phyloP scores from a whole-genome alignment of 2,888 invertebrate genomes.

The Hemithea aestivaria region DNA sequence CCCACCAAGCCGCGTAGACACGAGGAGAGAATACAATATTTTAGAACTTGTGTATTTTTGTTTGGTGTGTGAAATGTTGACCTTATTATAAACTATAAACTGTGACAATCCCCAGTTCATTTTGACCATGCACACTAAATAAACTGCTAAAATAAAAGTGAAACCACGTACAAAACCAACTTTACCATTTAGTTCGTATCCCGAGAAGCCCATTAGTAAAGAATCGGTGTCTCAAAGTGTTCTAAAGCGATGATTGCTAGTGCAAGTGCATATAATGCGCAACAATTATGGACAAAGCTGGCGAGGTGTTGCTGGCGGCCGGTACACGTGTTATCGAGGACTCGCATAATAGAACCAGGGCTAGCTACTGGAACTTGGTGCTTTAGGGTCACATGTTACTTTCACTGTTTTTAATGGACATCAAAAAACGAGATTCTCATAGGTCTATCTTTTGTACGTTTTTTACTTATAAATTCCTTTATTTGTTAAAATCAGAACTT shows the following conservation, averaged over 20 bases:
- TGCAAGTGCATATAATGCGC: slow-evolving; percentile 51
- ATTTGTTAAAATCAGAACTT: no score
- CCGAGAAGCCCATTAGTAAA: neutral
- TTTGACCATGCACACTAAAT: no score
- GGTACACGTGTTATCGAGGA: slow-evolving; percentile 66
- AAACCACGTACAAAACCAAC: no score
- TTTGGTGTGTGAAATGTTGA: neutral
- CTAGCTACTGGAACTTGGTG: slow-evolving; percentile 27
- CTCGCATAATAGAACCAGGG: slow-evolving; percentile 71
- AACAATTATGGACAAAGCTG: slow-evolving; percentile 68
- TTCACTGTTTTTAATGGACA: no score
- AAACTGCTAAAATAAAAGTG: no score
- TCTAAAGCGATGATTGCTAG: slow-evolving; percentile 36
- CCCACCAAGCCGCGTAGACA: slow-evolving; percentile 36
- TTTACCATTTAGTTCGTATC: no score
- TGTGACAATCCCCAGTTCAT: no score
- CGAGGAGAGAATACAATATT: slow-evolving; percentile 10
- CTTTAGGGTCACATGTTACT: neutral
- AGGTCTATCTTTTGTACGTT: no score
- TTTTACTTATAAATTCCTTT: no score
- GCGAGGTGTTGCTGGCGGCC: slow-evolving; percentile 58
- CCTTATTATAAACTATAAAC: no score
- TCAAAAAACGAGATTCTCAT: no score
- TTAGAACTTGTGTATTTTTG: slow-evolving; percentile 6
- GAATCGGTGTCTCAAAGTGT: slow-evolving; percentile 11